Evolutionary conservation across 2,113 vertebrate species (phyloP).

Genomic region (Lamprotornis superbus): DNA sequence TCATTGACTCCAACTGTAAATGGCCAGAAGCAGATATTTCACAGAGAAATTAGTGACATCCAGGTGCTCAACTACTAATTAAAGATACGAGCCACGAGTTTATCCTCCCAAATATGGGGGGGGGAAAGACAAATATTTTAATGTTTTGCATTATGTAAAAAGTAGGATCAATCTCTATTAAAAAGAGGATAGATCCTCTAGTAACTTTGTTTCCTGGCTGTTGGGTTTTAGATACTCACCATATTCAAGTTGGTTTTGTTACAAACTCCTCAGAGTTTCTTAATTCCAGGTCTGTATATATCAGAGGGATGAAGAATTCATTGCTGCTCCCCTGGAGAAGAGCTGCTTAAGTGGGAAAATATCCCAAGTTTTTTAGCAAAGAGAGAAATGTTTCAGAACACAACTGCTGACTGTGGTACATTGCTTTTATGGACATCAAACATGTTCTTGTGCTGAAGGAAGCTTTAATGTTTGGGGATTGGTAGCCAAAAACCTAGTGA

Average conservation of each 20-base stretch:
- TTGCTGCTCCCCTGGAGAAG: background rate
- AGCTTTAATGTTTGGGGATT: background rate
- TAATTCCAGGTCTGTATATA: background rate
- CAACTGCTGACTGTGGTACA: rapidly evolving
- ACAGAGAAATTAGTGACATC: background rate
- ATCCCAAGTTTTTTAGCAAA: background rate
- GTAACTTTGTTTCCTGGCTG: background rate
- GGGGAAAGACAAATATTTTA: background rate
- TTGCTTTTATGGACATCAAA: background rate
- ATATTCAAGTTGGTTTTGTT: background rate
- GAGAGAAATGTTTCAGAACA: background rate
- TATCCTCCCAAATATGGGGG: background rate
- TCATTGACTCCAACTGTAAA: background rate
- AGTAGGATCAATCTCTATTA: too few relatives aligned
- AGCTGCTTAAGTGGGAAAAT: background rate
- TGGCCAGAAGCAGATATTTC: background rate
- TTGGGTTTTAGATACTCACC: background rate
- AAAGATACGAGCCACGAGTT: background rate
- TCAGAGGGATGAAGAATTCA: background rate
- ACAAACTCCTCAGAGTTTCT: background rate
- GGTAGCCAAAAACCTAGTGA: background rate
- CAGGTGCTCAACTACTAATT: background rate
- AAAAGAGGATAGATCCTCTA: background rate
- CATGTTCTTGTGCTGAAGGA: background rate
- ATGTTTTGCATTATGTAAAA: background rate